Base-by-base conservation (phyloP, 37 sponge, comb jelly and placozoan genomes). In the Crambe crambe region DNA sequence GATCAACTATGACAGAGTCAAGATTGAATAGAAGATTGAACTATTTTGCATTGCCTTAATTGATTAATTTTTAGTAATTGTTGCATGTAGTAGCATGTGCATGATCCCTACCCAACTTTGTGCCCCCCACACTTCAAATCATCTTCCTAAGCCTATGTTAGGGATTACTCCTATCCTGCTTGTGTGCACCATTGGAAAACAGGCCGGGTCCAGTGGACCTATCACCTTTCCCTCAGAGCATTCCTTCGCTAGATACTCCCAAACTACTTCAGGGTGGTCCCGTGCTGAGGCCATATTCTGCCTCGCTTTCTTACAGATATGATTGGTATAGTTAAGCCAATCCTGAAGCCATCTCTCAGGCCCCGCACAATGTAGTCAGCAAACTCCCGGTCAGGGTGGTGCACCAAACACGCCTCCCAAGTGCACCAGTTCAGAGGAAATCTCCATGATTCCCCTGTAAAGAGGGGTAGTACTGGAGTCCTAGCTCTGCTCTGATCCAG, bases 1-100 rank as follows among this genome's bases (percentile, higher is more conserved):
- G 58, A 37, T 80, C 71, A 26, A 69, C 37, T 42, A 80, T 69
- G 31, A 69, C 54, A 34, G 51, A 47, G 51, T 15, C 10, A 47
- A 47, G 51, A 47, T 12, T 47, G 12, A 47, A 47, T 12, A 47
- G n/a, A n/a, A n/a, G n/a, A n/a, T n/a, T n/a, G n/a, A n/a, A n/a
- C n/a, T n/a, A n/a, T n/a, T n/a, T n/a, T n/a, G n/a, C n/a, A n/a
- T n/a, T n/a, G n/a, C n/a, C n/a, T n/a, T n/a, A n/a, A n/a, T n/a
- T n/a, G n/a, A n/a, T n/a, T n/a, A n/a, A n/a, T n/a, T n/a, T n/a
- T n/a, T n/a, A 42, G 41, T 67, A 66, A 78, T 56, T 73, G 41
- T 26, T 32, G 56, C 56, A 20, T 62, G 29, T 62, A n/a, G n/a
- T n/a, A n/a, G n/a, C n/a, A n/a, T n/a, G n/a, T n/a, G n/a, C n/a